Evolutionary conservation across 2,888 invertebrate species (phyloP).

Genomic region (Ectemnius continuus): DNA sequence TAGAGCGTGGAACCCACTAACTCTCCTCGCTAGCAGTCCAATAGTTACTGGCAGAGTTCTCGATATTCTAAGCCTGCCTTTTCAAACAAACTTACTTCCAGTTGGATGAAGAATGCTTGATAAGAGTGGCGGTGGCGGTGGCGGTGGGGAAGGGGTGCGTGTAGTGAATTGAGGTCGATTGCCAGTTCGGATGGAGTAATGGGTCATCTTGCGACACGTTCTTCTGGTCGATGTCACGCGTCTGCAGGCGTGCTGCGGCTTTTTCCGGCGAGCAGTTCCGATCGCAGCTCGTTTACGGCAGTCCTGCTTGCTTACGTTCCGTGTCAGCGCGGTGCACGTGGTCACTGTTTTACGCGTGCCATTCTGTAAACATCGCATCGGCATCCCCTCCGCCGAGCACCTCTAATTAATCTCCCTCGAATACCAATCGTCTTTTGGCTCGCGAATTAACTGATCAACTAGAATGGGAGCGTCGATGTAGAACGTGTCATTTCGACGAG

Average conservation of each 20-base stretch:
- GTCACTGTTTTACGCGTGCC: conserved; percentile 62
- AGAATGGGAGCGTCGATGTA: too few species aligned
- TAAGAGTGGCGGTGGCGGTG: too few species aligned
- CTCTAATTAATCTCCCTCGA: too few species aligned
- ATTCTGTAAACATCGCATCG: conserved; percentile 53
- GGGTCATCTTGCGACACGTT: conserved; percentile 47
- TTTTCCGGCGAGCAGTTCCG: conserved; percentile 36
- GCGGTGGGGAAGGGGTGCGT: too few species aligned
- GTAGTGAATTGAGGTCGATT: not conserved
- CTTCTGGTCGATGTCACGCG: conserved; percentile 48
- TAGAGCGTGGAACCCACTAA: conserved; percentile 45
- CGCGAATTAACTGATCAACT: too few species aligned
- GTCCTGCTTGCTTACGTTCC: conserved; percentile 58
- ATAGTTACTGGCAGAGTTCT: conserved; percentile 49
- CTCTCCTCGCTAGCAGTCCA: conserved; percentile 46
- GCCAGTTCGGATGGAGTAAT: conserved; percentile 14
- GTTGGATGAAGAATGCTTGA: too few species aligned
- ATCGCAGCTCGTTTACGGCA: conserved; percentile 51
- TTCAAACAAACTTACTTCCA: not conserved
- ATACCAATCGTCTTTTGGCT: too few species aligned
- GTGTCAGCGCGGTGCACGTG: conserved; percentile 66
- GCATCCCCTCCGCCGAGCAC: not conserved
- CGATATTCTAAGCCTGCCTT: not conserved
- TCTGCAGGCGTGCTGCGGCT: conserved; percentile 35
- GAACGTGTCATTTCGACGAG: too few species aligned